These are phyloP conservation scores for Psylliodes chrysocephalus DNA, from an alignment of 2,888 invertebrate species.

Conservation along the genomic window DNA sequence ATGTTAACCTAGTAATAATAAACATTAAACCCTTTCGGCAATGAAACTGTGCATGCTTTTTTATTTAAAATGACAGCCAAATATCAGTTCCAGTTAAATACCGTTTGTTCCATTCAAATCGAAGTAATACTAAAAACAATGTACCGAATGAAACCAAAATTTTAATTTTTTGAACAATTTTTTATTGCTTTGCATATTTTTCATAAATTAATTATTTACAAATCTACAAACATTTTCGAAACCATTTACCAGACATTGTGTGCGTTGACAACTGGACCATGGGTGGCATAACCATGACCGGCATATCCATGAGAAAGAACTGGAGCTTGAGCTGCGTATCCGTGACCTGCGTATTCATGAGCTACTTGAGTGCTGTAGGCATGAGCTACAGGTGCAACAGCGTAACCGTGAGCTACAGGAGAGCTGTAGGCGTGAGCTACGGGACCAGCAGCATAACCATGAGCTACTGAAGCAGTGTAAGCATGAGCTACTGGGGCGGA, in stretches of 20 bases:
- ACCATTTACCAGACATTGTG: constrained; percentile 60
- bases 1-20: no score
- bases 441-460: constrained; percentile 31
- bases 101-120: no score
- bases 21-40: no score
- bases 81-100: no score
- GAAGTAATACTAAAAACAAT: no score
- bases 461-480: constrained; percentile 35
- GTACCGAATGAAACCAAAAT: neutral
- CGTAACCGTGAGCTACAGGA: constrained; percentile 33
- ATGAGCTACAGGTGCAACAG: constrained; percentile 1
- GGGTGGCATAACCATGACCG: constrained; percentile 35
- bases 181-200: constrained; percentile 8
- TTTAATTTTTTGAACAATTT: neutral
- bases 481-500: constrained; percentile 31
- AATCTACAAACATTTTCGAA: neutral
- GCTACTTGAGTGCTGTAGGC: constrained; percentile 31
- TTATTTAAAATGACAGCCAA: no score
- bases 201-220: neutral
- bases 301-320: constrained; percentile 15
- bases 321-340: constrained; percentile 40
- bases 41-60: no score
- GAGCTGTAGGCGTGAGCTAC: constrained; percentile 26
- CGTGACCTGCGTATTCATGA: constrained; percentile 25
- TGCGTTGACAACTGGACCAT: constrained; percentile 37